Conservation (phyloP, 2,797 vertebrate species). For the Botia kubotai region DNA sequence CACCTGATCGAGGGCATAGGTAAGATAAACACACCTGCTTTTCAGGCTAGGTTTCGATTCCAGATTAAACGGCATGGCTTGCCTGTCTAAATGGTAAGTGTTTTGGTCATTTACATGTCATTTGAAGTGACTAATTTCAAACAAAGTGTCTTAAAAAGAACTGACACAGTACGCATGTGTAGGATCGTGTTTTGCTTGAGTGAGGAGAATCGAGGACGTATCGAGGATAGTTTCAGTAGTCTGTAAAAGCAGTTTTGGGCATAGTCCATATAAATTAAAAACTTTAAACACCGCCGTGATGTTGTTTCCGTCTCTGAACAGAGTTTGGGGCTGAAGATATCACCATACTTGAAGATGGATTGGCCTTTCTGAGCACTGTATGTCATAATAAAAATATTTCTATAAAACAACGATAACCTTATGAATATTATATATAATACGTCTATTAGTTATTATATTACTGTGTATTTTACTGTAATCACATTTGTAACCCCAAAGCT, state of each 20-base stretch:
- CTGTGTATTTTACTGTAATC: neutral
- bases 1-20: conserved; percentile 69
- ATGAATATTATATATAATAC: neutral
- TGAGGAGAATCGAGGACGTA: too few species aligned
- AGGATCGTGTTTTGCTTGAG: neutral
- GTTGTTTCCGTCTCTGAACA: conserved; percentile 54
- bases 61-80: neutral
- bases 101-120: neutral
- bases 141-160: neutral
- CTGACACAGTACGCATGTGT: neutral
- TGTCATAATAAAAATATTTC: conserved; percentile 65
- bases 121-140: neutral
- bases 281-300: neutral
- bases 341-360: conserved; percentile 83
- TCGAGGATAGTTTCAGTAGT: neutral
- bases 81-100: neutral
- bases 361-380: conserved; percentile 89
- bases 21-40: conserved; percentile 51
- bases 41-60: neutral
- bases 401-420: neutral
- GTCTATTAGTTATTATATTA: neutral
- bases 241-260: too few species aligned
- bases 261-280: neutral
- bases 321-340: conserved; percentile 88
- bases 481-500: too few species aligned